Percentiles rank a stretch among this genome's conserved stretches.
These are phyloP conservation scores for Nannobrachium achirus DNA, from an alignment of 2,113 vertebrate species.

Conservation along the genomic window DNA sequence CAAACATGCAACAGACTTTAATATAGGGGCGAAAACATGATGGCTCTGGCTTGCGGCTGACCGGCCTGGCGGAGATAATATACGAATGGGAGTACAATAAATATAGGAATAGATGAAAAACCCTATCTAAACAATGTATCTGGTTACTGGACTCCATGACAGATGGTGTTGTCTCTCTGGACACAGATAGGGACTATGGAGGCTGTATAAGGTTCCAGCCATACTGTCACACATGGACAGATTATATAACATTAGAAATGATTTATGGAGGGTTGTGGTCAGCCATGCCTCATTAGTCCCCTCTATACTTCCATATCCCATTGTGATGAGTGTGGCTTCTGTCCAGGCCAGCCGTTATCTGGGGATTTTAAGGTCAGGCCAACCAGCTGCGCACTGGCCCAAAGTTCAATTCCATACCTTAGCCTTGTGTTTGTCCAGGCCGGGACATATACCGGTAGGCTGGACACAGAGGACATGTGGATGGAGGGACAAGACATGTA, in stretches of 20 bases:
- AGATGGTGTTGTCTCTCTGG: neutral
- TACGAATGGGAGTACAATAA: too few species aligned
- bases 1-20: too few species aligned
- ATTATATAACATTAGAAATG: conserved; percentile 34
- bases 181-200: neutral
- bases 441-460: neutral
- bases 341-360: conserved; percentile 33
- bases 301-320: conserved; percentile 34
- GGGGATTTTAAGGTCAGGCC: conserved; percentile 32
- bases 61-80: too few species aligned
- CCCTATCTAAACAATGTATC: neutral
- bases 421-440: neutral
- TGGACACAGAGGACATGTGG: neutral
- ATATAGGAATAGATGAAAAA: neutral
- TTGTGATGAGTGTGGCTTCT: conserved; percentile 29
- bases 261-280: conserved; percentile 49
- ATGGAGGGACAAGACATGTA: neutral
- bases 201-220: conserved; percentile 11
- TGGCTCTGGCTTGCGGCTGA: too few species aligned
- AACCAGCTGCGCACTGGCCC: conserved; percentile 18
- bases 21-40: too few species aligned
- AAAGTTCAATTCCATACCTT: conserved; percentile 20
- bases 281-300: conserved; percentile 48
- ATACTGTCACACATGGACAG: conserved; percentile 30
- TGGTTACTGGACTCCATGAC: neutral